Percentiles rank a stretch among this genome's conserved stretches.
These are phyloP conservation scores for Lasioglossum figueresi DNA, from an alignment of 2,888 invertebrate genomes.

Conservation along the genomic window DNA sequence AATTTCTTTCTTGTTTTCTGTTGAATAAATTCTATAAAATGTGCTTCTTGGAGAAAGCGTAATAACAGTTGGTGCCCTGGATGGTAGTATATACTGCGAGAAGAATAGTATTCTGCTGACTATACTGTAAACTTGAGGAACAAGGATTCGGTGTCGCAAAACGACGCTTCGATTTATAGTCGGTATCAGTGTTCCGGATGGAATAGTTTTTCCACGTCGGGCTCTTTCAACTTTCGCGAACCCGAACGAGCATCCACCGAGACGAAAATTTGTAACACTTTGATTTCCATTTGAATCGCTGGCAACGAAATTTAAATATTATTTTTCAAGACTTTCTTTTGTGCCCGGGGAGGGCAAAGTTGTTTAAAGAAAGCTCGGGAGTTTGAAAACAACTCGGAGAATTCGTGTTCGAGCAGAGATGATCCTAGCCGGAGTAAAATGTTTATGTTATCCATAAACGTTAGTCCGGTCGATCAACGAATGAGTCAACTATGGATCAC, in stretches of 20 bases:
- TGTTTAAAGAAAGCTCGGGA: not conserved
- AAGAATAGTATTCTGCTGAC: conserved; percentile 8
- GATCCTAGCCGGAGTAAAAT: not conserved
- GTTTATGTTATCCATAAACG: not conserved
- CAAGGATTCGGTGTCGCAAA: conserved; percentile 19
- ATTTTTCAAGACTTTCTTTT: not conserved
- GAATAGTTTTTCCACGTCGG: conserved; percentile 14
- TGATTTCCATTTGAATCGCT: conserved; percentile 21
- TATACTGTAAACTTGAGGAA: conserved; percentile 23
- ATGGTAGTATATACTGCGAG: conserved; percentile 19
- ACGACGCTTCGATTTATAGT: conserved; percentile 44
- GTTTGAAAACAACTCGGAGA: not conserved
- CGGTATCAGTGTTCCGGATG: conserved; percentile 21
- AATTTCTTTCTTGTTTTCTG: not conserved
- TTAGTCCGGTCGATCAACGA: not conserved
- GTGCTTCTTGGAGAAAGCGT: not conserved
- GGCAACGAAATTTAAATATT: conserved; percentile 8
- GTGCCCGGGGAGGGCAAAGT: not conserved
- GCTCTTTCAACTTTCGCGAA: not conserved
- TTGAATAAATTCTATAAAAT: conserved; percentile 18
- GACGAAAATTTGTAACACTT: conserved; percentile 12
- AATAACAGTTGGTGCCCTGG: not conserved
- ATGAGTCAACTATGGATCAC: not conserved
- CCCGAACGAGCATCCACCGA: not conserved
- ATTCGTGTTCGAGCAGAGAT: not conserved